phyloP scores from a whole-genome alignment of 2,888 invertebrate species.

The Stenodera caucasica region DNA sequence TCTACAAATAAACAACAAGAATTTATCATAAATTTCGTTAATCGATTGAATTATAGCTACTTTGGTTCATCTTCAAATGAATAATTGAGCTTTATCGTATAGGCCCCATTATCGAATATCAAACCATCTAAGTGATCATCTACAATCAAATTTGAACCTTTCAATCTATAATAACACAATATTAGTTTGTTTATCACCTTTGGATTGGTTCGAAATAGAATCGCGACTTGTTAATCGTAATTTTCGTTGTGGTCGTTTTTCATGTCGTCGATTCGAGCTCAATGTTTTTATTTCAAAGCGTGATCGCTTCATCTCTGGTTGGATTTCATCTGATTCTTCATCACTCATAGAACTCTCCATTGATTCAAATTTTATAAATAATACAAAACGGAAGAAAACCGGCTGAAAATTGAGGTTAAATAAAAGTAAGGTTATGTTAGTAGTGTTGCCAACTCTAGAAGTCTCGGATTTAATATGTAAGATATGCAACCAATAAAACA shows the following conservation, averaged over 20 bases:
- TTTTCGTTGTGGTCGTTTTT: conserved; percentile 11
- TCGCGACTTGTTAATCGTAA: conserved; percentile 20
- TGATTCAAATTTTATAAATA: neutral
- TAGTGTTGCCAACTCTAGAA: no score
- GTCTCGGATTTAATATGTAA: no score
- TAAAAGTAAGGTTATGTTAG: no score
- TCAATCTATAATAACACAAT: neutral
- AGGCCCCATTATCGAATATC: conserved; percentile 80
- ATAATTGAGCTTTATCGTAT: conserved; percentile 83
- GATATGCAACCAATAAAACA: no score
- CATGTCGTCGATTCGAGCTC: conserved; percentile 14
- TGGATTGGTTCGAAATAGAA: conserved; percentile 10
- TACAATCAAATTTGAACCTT: neutral
- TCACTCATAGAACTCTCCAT: conserved; percentile 22
- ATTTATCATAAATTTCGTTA: neutral
- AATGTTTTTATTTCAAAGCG: conserved; percentile 14
- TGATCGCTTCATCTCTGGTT: conserved; percentile 13
- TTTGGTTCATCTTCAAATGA: conserved; percentile 68
- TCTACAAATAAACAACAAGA: conserved; percentile 47
- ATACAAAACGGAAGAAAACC: no score
- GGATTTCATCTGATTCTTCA: conserved; percentile 15
- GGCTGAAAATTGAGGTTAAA: no score
- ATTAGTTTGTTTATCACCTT: conserved; percentile 6
- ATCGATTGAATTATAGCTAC: conserved; percentile 49
- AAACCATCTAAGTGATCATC: conserved; percentile 23